Conservation (phyloP, 2,888 invertebrate species). For the Macaria liturata region DNA sequence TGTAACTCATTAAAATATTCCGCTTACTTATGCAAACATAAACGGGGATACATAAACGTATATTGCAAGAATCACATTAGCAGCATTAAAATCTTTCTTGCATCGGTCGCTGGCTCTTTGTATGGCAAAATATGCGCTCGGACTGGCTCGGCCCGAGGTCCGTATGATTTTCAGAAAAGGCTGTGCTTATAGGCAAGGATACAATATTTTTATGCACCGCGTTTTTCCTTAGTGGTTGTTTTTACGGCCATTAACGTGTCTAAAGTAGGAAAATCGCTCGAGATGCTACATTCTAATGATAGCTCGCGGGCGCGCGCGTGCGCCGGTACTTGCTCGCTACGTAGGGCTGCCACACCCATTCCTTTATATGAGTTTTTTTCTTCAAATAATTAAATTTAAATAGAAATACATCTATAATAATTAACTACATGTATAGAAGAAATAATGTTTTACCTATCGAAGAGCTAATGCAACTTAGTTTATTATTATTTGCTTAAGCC, state of each 20-base stretch:
- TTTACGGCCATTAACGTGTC: constrained; percentile 77
- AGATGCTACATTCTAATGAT: constrained; percentile 81
- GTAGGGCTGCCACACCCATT: constrained; percentile 51
- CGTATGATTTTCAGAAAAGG: constrained; percentile 84
- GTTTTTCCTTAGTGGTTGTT: constrained; percentile 74
- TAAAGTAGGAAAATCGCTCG: constrained; percentile 81
- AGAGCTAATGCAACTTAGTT: too few species aligned
- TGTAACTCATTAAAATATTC: constrained; percentile 33
- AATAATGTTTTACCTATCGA: too few species aligned
- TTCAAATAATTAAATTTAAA: too few species aligned
- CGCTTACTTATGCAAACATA: constrained; percentile 39
- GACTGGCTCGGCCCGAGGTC: constrained; percentile 69
- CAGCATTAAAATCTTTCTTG: constrained; percentile 77
- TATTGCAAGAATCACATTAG: constrained; percentile 76
- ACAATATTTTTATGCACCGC: constrained; percentile 80
- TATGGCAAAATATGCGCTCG: constrained; percentile 79
- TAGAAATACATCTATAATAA: too few species aligned
- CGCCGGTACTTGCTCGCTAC: constrained; percentile 60
- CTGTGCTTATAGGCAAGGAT: constrained; percentile 74
- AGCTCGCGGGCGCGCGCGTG: constrained; percentile 75
- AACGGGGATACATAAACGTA: constrained; percentile 61
- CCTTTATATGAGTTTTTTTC: background rate
- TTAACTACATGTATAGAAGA: too few species aligned
- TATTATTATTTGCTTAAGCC: too few species aligned
- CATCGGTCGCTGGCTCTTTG: constrained; percentile 73